These are phyloP conservation scores for Danaus plexippus DNA, from an alignment of 1,140 invertebrate species.

Conservation along the genomic window DNA sequence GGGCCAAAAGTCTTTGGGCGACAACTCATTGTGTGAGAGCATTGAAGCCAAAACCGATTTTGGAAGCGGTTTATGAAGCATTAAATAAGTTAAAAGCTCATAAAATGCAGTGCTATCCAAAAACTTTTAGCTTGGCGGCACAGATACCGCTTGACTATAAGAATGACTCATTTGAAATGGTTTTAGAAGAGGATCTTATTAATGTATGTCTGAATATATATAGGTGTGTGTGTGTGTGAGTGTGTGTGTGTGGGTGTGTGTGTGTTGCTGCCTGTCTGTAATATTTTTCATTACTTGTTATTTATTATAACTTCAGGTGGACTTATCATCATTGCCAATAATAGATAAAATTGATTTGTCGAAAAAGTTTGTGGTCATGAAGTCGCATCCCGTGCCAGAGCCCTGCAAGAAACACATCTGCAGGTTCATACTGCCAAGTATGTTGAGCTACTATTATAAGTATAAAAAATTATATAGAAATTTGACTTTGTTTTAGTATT, in stretches of 20 bases:
- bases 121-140: slow-evolving; percentile 40
- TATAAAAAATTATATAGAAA: too few relatives aligned
- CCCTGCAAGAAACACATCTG: slow-evolving; percentile 50
- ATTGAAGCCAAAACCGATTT: slow-evolving; percentile 39
- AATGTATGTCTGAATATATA: slow-evolving; percentile 29
- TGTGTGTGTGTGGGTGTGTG: slow-evolving; percentile 4
- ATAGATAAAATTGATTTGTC: slow-evolving; percentile 25
- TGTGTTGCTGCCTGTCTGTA: too few relatives aligned
- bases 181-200: slow-evolving; percentile 33
- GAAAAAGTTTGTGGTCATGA: slow-evolving; percentile 28
- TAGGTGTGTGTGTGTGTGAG: slow-evolving; percentile 6
- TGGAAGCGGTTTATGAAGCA: slow-evolving; percentile 50
- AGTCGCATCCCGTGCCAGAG: slow-evolving; percentile 30
- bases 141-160: slow-evolving; percentile 43
- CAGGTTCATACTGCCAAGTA: slow-evolving; percentile 50
- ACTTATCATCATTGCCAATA: slow-evolving; percentile 32
- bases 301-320: slow-evolving; percentile 23
- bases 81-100: slow-evolving; percentile 38
- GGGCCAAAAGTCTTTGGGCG: slow-evolving; percentile 48
- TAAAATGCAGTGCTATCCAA: slow-evolving; percentile 38
- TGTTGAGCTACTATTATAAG: slow-evolving; percentile 16
- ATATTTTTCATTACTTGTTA: slow-evolving; percentile 3
- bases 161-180: slow-evolving; percentile 28
- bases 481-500: too few relatives aligned
- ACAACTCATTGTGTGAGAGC: slow-evolving; percentile 42